These are phyloP conservation scores for Lydus trimaculatus DNA, from an alignment of 2,888 invertebrate species.

Conservation along the genomic window DNA sequence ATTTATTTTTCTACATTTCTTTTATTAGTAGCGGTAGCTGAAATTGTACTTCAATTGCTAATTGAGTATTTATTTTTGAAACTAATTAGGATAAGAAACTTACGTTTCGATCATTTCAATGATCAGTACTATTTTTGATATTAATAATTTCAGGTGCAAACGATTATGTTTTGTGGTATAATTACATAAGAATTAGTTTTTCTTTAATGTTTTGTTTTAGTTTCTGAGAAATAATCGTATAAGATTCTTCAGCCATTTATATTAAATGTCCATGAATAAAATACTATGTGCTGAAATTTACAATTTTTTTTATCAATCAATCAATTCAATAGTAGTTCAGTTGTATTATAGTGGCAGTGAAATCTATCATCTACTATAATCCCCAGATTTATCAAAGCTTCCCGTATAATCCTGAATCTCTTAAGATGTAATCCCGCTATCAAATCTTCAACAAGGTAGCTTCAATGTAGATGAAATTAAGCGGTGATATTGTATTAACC, in stretches of 20 bases:
- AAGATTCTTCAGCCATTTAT: constrained; percentile 20
- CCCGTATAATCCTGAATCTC: too few species aligned
- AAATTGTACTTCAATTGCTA: background rate
- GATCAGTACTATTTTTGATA: background rate
- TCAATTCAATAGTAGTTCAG: too few species aligned
- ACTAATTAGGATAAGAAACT: background rate
- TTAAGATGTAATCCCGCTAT: too few species aligned
- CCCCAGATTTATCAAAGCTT: too few species aligned
- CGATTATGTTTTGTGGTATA: background rate
- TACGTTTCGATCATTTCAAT: background rate
- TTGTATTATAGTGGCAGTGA: too few species aligned
- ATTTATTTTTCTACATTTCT: constrained; percentile 1
- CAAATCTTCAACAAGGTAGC: too few species aligned
- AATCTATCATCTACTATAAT: too few species aligned
- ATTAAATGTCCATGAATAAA: constrained; percentile 23
- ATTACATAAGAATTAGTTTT: background rate
- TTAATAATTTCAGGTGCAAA: constrained; percentile 1
- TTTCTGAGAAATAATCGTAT: background rate
- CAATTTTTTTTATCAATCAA: background rate
- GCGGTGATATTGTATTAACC: too few species aligned
- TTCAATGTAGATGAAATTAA: too few species aligned
- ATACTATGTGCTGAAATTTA: background rate
- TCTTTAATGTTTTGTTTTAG: background rate
- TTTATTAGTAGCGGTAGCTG: background rate
- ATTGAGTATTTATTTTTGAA: background rate